Evolutionary conservation across 2,888 invertebrate genomes (phyloP).

Genomic region (Andrena minutula): DNA sequence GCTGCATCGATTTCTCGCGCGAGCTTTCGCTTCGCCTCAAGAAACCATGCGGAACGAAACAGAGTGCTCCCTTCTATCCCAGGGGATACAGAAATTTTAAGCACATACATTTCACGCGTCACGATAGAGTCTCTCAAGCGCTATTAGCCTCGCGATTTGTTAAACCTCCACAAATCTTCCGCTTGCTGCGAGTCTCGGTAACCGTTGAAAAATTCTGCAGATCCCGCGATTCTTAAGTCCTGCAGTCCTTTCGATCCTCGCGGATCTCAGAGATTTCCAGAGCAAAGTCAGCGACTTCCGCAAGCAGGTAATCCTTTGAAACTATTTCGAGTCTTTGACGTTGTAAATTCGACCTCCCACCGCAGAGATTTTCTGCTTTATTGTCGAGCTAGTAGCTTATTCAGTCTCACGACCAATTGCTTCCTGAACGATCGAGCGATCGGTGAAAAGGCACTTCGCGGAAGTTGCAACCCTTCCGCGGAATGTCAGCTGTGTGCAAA

Average conservation of each 20-base stretch:
- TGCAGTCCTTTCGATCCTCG: not conserved
- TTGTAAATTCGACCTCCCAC: no score
- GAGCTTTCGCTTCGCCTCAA: not conserved
- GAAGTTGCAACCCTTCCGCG: not conserved
- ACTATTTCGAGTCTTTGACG: no score
- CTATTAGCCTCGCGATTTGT: not conserved
- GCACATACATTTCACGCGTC: no score
- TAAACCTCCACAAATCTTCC: not conserved
- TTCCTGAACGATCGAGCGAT: not conserved
- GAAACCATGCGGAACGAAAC: slow-evolving; percentile 13
- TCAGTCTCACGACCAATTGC: not conserved
- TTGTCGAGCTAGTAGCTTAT: no score
- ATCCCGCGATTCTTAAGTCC: not conserved
- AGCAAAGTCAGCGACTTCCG: no score
- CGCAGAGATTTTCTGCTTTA: no score
- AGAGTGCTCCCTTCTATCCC: not conserved
- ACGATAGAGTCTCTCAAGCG: no score
- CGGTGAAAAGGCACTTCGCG: not conserved
- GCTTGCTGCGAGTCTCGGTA: not conserved
- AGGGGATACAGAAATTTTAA: not conserved
- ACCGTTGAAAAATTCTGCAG: not conserved
- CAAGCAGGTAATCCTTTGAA: no score
- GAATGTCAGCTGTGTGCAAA: not conserved
- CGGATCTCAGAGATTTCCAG: not conserved
- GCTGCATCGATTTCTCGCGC: slow-evolving; percentile 24